Base-by-base conservation (phyloP, 1,140 invertebrate species). In the Schlechtendalia chinensis region DNA sequence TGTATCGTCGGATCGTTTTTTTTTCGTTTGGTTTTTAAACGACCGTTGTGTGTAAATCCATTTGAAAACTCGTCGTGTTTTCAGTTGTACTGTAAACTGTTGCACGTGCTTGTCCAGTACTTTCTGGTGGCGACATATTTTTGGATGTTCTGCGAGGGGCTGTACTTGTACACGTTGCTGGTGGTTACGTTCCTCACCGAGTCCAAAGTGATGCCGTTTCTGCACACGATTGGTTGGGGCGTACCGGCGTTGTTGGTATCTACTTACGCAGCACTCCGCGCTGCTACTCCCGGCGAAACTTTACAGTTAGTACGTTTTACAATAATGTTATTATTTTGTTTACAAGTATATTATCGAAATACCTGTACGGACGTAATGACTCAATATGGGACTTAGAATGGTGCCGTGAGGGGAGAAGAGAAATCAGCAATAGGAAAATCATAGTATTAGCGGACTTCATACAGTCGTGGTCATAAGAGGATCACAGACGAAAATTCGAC, bases 71-170 rank as follows among this genome's bases (percentile, higher is more conserved):
- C n/a, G n/a, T 16, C 16, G 16, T 29, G 59, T 47, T 83, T 81
- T 56, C 69, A 84, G 84, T 16, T 83, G 16, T 71, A 81, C n/a
- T 89, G 84, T 29, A 82, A 82, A 59, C 14, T 83, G 2, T 81
- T 84, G 1, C 83, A 83, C 53, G 47, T 84, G 1, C 63, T 84
- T 17, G 82, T 84, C 85, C 89, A 92, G 81, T 95, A 94, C 85
- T 91, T 91, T 83, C 88, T 92, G 59, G 86, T 93, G 69, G 91
- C 92, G 2, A 94, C 94, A 84, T 93, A 94, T 83, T 90, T 89
- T 24, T 94, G 93, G 91, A 92, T 94, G 84, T 87, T 94, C 53
- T 93, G 94, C 89, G 93, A 95, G 85, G 93, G 93, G 0, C 86
- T 94, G 6, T 95, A 93, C 85, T 87, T 95, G 10, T 91, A 94